Evolutionary conservation across 2,888 invertebrate genomes (phyloP), one percentile per base, ranked within the genome.

Genomic region (Proisotoma minuta): DNA sequence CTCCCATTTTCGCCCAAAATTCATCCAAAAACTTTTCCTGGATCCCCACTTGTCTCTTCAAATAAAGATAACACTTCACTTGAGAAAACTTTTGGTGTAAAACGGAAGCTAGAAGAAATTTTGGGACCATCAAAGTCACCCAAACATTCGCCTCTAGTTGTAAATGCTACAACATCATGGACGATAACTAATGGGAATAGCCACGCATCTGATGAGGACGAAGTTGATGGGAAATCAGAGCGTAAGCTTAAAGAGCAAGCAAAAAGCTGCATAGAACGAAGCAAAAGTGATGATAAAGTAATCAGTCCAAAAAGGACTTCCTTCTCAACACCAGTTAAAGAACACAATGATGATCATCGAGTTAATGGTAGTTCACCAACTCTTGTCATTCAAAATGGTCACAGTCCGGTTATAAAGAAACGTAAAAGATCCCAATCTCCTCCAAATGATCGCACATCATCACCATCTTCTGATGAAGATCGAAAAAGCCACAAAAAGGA

Each of bases 161-260:
- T 61, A 39, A 57, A 49, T 57, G 53, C 61, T 12, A 61, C 61
- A 8, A 61, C 57, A 23, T 27, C 20, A n/a, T 61, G 61, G 61
- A 61, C 54, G 20, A 49, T 61, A 12, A 50, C 2, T 40, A 56
- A 47, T 20, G 60, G 57, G 3, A 34, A 61, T 43, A n/a, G n/a
- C n/a, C n/a, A n/a, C n/a, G n/a, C n/a, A n/a, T n/a, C n/a, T n/a
- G n/a, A n/a, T n/a, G n/a, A n/a, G n/a, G n/a, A n/a, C n/a, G n/a
- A n/a, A n/a, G n/a, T n/a, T n/a, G n/a, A n/a, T n/a, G n/a, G n/a
- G n/a, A n/a, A n/a, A n/a, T n/a, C n/a, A n/a, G n/a, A n/a, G n/a
- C n/a, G n/a, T n/a, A n/a, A n/a, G n/a, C 57, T 49, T 22, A 57
- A 56, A n/a, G 61, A 61, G 18, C 61, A 56, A 2, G 61, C 56